Base-by-base conservation (phyloP, 2,797 vertebrate species). In the Falco naumanni region DNA sequence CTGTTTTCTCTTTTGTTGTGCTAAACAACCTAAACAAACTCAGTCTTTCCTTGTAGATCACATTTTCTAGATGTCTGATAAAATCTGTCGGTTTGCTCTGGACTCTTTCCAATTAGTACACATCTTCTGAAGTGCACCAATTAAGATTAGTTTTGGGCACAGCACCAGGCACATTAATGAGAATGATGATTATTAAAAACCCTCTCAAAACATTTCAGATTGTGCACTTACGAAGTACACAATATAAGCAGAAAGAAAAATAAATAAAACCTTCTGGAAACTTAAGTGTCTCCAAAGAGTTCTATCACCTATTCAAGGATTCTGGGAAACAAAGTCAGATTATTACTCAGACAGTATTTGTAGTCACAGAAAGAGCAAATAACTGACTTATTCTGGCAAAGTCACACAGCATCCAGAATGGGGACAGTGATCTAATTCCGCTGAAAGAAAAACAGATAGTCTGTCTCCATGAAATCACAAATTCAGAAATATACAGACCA, bases 91-190 rank as follows among this genome's bases (percentile, higher is more conserved):
- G 66, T 90, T 93, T 95, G 47, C 63, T 87, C 86, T 97, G 92
- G 75, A 83, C 56, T 50, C 31, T 53, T 83, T 92, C 90, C 89
- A 94, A 57, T 54, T 59, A 79, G 77, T 65, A 87, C 70, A 90
- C 77, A 93, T 94, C 89, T 96, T 94, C 92, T 92, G 89, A 96
- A 96, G 87, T 68, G 84, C 90, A 91, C 71, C 89, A 95, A 87
- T 96, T 97, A 94, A 95, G 68, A 96, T 80, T 48, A 92, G 75
- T 87, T 96, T 93, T 91, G 90, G 84, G 92, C 92, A 92, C 53
- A 91, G 84, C 39, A 96, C 68, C 95, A 96, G 74, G 26, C 60
- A 87, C 64, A 53, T 89, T 95, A 95, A 89, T 87, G 84, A 94
- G 78, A 90, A 88, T 33, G 33, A 75, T 57, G 56, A 94, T 86